Evolutionary conservation across 2,113 vertebrate species (phyloP), one percentile per base, ranked within the genome.

Genomic region (Pipra filicauda): DNA sequence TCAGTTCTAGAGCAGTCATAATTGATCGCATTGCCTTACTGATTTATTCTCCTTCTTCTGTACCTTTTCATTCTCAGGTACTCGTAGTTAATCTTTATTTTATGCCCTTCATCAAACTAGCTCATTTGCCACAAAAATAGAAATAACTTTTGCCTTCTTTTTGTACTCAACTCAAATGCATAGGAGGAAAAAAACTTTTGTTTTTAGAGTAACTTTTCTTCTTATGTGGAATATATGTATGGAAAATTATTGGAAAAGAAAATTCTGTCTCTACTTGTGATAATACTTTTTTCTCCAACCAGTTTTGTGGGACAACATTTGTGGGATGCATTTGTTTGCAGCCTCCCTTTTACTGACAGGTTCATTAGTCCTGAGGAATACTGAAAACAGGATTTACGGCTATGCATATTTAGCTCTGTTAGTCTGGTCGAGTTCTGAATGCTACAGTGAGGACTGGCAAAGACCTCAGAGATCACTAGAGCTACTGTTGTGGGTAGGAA

Each of bases 1-100:
- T 58, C 71, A 85, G 12, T 92, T 70, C 54, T 79, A 5, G 33
- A 92, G 43, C 16, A 82, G 51, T 73, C 37, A 27, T 76, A 82
- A 84, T 64, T 2, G 11, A 88, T 89, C 54, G 46, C 11, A 58
- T 61, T 85, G 22, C 55, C 71, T 61, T 52, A 82, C 70, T 79
- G 74, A 93, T 95, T 88, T 92, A 72, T 94, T 85, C 18, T 90
- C 11, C 51, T 90, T 64, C 39, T 66, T 73, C n/a, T 83, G 4
- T 79, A 26, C 43, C 46, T 73, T 35, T 76, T 74, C 30, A 46
- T 89, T 93, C 54, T 82, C 33, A 46, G 58, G 12, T 90, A 51
- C 28, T 93, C 1, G 1, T 62, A 79, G 64, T 85, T 88, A 83
- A 88, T 91, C 71, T 90, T 43, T 81, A 22, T 83, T 85, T 83